A percentile compares a stretch with the other conserved stretches of the same genome.
phyloP scores from a whole-genome alignment of 2,113 vertebrate species.

The Poeciliopsis turrubarensis region DNA sequence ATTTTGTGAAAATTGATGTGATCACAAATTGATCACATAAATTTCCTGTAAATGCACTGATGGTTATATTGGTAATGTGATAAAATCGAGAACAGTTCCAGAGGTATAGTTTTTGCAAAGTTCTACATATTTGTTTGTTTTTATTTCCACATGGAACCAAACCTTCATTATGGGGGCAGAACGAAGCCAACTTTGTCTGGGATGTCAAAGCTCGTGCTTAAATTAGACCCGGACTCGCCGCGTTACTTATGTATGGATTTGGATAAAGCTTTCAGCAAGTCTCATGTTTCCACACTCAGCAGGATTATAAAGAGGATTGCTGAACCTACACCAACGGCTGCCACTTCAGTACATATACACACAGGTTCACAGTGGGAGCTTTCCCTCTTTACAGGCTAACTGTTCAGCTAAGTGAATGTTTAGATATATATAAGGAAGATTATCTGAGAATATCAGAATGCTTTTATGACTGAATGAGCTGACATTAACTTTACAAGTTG shows the following conservation, averaged over 20 bases:
- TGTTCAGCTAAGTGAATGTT: background rate
- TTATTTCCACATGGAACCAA: background rate
- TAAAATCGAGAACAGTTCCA: background rate
- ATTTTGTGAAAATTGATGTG: too few relatives aligned
- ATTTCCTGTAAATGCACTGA: background rate
- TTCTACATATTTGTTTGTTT: background rate
- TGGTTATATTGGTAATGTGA: background rate
- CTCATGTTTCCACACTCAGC: slow-evolving; percentile 65
- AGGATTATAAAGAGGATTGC: slow-evolving; percentile 60
- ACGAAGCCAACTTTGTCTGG: slow-evolving; percentile 5
- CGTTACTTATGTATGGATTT: slow-evolving; percentile 50
- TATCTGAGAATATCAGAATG: background rate
- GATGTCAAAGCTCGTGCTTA: slow-evolving; percentile 53
- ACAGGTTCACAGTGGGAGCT: background rate
- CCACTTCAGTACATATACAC: slow-evolving; percentile 28
- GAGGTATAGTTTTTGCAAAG: background rate
- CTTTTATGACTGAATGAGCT: background rate
- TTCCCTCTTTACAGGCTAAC: background rate
- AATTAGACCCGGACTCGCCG: slow-evolving; percentile 61
- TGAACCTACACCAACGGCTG: slow-evolving; percentile 53
- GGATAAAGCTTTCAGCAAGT: slow-evolving; percentile 52
- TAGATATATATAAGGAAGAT: background rate
- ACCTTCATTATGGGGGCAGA: background rate
- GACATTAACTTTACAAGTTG: background rate
- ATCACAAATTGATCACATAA: background rate